Percentiles rank a stretch among this genome's conserved stretches.
Conservation (phyloP, 1,140 invertebrate genomes). For the Phenacoccus solenopsis region DNA sequence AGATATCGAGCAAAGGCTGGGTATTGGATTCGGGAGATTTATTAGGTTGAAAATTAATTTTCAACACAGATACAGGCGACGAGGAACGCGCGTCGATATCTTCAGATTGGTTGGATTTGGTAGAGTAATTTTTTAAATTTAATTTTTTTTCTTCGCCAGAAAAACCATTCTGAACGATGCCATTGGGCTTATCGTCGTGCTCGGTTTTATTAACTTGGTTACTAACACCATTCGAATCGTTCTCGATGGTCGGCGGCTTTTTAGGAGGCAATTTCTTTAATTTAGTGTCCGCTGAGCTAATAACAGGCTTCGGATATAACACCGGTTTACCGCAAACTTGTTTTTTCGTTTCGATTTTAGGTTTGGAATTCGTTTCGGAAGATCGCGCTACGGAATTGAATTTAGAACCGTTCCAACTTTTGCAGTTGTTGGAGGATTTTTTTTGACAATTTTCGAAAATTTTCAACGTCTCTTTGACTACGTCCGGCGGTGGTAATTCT, state of each 20-base stretch:
- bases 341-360: conserved; percentile 7
- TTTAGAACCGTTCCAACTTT: background rate
- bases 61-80: background rate
- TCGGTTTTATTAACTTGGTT: background rate
- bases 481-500: conserved; percentile 69
- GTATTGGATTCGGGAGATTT: background rate
- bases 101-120: background rate
- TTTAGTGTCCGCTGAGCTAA: background rate
- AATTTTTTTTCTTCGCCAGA: background rate
- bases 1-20: background rate
- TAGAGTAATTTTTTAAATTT: background rate
- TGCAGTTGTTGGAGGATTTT: conserved; percentile 23
- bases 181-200: background rate
- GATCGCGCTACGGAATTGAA: background rate
- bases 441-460: conserved; percentile 51
- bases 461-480: conserved; percentile 67
- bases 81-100: background rate
- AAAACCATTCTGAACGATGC: background rate
- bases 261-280: background rate
- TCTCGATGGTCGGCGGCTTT: conserved; percentile 5
- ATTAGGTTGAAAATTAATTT: background rate
- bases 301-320: conserved; percentile 20
- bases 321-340: conserved; percentile 4
- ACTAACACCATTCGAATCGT: background rate
- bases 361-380: background rate